Evolutionary conservation across 1,140 invertebrate genomes (phyloP).

Genomic region (Heliconius melpomene): DNA sequence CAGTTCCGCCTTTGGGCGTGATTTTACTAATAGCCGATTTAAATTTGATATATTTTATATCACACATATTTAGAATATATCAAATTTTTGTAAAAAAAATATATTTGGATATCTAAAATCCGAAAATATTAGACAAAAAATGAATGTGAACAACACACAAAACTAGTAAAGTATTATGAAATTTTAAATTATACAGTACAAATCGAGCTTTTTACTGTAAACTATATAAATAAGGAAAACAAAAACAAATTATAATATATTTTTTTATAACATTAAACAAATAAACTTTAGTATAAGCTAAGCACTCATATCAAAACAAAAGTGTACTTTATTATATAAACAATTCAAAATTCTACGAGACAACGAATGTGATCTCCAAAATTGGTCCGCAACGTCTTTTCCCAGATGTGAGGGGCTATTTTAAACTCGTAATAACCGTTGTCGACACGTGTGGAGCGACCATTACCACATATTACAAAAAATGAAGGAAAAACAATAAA

Average conservation of each 20-base stretch:
- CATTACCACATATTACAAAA: constrained; percentile 81
- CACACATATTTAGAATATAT: background rate
- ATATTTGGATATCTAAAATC: background rate
- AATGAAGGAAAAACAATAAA: constrained; percentile 77
- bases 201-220: too few relatives aligned
- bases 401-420: constrained; percentile 72
- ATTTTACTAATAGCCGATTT: constrained; percentile 33
- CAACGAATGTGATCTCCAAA: constrained; percentile 58
- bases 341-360: constrained; percentile 46
- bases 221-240: too few relatives aligned
- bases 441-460: constrained; percentile 75
- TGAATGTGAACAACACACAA: too few relatives aligned
- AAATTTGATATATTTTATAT: constrained; percentile 2
- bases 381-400: constrained; percentile 57
- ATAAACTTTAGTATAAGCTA: background rate
- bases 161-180: too few relatives aligned
- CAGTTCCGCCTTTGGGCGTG: constrained; percentile 51
- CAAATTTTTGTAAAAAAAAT: background rate
- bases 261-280: background rate
- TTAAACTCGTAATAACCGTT: constrained; percentile 80
- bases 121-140: too few relatives aligned
- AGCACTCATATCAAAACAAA: constrained; percentile 15
- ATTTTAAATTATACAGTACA: too few relatives aligned
- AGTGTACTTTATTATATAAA: constrained; percentile 19
- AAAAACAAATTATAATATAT: background rate